These are phyloP conservation scores for Lydus trimaculatus DNA, from an alignment of 2,888 invertebrate species.

Conservation along the genomic window DNA sequence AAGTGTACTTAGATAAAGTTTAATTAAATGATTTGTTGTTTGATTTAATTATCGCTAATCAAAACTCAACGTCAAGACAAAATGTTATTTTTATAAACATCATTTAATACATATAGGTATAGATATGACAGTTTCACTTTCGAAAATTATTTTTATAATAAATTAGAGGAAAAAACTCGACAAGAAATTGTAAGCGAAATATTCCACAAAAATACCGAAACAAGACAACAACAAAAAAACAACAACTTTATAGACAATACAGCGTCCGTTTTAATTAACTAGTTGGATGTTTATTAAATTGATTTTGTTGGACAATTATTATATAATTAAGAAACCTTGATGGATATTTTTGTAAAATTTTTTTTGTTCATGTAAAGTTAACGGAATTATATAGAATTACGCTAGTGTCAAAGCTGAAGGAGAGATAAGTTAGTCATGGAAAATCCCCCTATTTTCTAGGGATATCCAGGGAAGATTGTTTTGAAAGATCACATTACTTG, in stretches of 20 bases:
- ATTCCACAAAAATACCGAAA: neutral
- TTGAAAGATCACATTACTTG: neutral
- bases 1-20: neutral
- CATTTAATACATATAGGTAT: no score
- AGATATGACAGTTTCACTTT: conserved; percentile 9
- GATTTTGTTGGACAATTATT: conserved; percentile 13
- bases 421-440: neutral
- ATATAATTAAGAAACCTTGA: conserved; percentile 24
- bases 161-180: neutral
- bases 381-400: neutral
- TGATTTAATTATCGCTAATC: conserved; percentile 16
- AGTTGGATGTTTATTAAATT: conserved; percentile 14
- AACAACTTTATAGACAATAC: neutral
- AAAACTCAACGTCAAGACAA: neutral
- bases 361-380: conserved; percentile 17
- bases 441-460: neutral
- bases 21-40: conserved; percentile 17
- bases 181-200: neutral
- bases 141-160: neutral
- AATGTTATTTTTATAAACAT: neutral
- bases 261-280: conserved; percentile 10
- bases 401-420: conserved; percentile 13
- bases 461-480: neutral
- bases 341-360: conserved; percentile 21
- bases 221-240: neutral